Percentiles rank a stretch among this genome's conserved stretches.
Conservation (phyloP, 2,888 invertebrate genomes). For the Dusona sp. region DNA sequence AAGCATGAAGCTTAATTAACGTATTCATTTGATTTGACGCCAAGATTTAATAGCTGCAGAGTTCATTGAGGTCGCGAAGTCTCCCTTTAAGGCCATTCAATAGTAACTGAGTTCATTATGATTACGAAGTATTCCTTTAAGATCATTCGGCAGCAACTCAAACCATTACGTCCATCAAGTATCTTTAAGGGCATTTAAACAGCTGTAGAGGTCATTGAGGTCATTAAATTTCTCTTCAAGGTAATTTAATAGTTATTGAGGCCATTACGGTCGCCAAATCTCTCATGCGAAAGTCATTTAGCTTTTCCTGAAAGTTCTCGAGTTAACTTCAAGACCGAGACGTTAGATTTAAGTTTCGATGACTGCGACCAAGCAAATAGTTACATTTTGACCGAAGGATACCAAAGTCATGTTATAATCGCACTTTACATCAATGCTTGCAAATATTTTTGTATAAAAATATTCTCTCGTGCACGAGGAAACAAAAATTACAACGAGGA, state of each 20-base stretch:
- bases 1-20: background rate
- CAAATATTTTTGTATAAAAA: background rate
- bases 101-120: background rate
- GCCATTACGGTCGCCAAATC: background rate
- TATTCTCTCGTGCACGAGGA: background rate
- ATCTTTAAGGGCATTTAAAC: background rate
- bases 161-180: background rate
- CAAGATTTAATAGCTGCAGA: background rate
- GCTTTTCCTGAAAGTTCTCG: background rate
- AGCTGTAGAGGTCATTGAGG: background rate
- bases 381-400: background rate
- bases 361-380: background rate
- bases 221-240: background rate
- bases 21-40: background rate
- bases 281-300: background rate
- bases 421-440: background rate
- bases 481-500: slow-evolving; percentile 2
- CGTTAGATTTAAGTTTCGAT: background rate
- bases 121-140: background rate
- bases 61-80: background rate
- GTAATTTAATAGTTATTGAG: background rate
- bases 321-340: background rate
- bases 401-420: background rate
- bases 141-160: no score
- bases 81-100: background rate